Base-by-base conservation (phyloP, 1,140 invertebrate species). In the Marisa cornuarietis region DNA sequence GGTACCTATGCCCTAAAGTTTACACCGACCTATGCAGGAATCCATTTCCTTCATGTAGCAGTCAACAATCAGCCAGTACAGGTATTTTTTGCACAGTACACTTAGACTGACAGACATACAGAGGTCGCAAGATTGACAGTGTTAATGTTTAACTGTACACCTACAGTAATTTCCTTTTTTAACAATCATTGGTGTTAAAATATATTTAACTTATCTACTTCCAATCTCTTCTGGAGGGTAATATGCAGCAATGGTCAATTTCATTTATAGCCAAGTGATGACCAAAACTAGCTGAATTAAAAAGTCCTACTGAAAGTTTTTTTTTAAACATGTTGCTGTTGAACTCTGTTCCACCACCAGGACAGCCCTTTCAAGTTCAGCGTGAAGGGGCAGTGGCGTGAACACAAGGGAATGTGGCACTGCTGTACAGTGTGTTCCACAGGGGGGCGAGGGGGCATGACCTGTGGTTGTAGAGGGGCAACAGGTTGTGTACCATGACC, bases 281-380 rank as follows among this genome's bases (percentile, higher is more conserved):
- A 42, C 31, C 2, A 42, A 42, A 42, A 0, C 3, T 42, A 42
- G 31, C 31, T 42, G 31, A 42, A 42, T 42, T 42, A 42, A 42
- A 42, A 6, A 42, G 3, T 42, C 31, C 6, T 42, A 42, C 31
- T 42, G 6, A 42, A 42, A 42, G 31, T 2, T 42, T 2, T 42
- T 42, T 42, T n/a, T n/a, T n/a, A n/a, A 42, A 4, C 31, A 42
- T 42, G 31, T 42, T 42, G 1, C 31, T 42, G 31, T 42, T 42
- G 31, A 42, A 58, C 54, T 18, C 16, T 58, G 54, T 14, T 8
- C 16, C 54, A 16, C 49, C 26, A 22, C 10, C 71, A 82, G 81
- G 81, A 73, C 58, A 82, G 78, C 66, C 81, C 81, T 16, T 73
- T 79, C 49, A 82, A 79, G 78, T 82, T 82, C 66, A 79, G 66